phyloP scores from a whole-genome alignment of 2,113 vertebrate genomes.

The Plecturocebus donacophilus region DNA sequence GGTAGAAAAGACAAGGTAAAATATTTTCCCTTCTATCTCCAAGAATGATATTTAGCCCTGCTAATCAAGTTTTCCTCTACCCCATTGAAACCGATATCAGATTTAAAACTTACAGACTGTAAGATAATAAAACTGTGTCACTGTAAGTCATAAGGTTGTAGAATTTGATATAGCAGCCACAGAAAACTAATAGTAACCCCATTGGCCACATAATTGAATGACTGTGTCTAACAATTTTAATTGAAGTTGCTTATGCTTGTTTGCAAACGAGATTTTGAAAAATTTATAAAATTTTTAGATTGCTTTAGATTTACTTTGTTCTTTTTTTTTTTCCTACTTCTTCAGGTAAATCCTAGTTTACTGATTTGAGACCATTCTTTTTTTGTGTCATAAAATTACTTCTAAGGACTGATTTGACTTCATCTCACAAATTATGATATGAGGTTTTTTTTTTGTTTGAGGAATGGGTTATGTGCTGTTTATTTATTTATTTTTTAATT shows the following conservation, averaged over 20 bases:
- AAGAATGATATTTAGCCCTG: neutral
- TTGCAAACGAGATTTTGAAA: neutral
- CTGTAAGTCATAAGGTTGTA: neutral
- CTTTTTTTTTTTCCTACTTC: neutral
- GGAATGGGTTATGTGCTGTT: neutral
- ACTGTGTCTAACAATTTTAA: neutral
- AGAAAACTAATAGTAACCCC: neutral
- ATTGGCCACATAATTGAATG: neutral
- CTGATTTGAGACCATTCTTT: neutral
- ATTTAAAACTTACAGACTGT: neutral
- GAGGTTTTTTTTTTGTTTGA: neutral
- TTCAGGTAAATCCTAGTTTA: neutral
- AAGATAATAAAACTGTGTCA: neutral
- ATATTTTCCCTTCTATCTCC: neutral
- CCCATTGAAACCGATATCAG: neutral
- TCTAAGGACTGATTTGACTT: neutral
- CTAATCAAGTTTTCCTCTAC: neutral
- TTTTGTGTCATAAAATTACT: neutral
- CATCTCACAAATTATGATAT: neutral
- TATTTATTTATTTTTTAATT: neutral
- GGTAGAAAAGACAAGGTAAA: neutral
- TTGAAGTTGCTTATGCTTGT: neutral
- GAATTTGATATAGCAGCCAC: neutral
- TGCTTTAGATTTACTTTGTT: neutral
- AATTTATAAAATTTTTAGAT: neutral